Evolutionary conservation across 2,113 vertebrate genomes (phyloP), one percentile per base, ranked within the genome.

Genomic region (Daboia siamensis): DNA sequence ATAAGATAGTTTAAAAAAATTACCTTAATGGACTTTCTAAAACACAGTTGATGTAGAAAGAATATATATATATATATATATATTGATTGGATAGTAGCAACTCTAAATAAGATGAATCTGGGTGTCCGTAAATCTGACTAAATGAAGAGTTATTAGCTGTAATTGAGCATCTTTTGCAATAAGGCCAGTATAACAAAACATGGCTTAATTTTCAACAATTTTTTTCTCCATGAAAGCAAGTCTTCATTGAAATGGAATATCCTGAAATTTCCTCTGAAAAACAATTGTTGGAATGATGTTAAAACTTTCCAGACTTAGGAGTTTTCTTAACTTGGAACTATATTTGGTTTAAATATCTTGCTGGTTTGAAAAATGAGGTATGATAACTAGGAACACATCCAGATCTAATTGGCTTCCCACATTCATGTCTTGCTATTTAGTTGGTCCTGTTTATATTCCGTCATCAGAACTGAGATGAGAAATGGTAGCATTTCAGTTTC

Each of bases 11-110:
- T n/a, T 8, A 51, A 11, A 88, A 94, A 94, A 95, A 90, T 48
- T 87, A 20, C 91, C 94, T 96, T 91, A 96, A 97, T 95, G 95
- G 93, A 48, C 94, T 87, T 87, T 90, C 87, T 0, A 0, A 94
- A 95, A 93, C 20, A 94, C 33, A 80, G 20, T 80, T 39, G 33
- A 1, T 20, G 13, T 5, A 74, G n/a, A 33, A 33, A 13, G n/a
- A 39, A 39, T 17, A 80, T 33, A 20, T 39, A 8, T 80, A 39
- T 39, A n/a, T n/a, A n/a, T n/a, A n/a, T n/a, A n/a, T 39, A 20
- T 15, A 80, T 2, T 80, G 17, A 20, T 80, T 80, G 69, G 5
- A 80, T 39, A 80, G 39, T 80, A 33, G n/a, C 17, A 80, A 3
- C 6, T 39, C 69, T 80, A 39, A 21, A 80, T 21, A 39, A 15